A percentile compares a stretch with the other conserved stretches of the same genome.
phyloP scores from a whole-genome alignment of 2,797 vertebrate genomes.

The Brachymystax lenok region DNA sequence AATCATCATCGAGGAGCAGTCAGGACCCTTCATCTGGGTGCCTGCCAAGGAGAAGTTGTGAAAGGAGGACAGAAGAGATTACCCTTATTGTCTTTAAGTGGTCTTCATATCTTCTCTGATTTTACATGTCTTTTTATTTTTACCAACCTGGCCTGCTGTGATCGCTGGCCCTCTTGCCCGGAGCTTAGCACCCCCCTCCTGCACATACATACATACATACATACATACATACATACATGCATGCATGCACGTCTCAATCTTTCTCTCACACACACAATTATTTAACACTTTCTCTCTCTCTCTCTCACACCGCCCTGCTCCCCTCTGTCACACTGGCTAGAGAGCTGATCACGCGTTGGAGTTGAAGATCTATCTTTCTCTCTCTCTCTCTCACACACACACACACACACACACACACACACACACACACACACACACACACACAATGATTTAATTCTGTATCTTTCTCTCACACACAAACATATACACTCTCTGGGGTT shows the following conservation, averaged over 20 bases:
- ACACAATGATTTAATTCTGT: slow-evolving; percentile 34
- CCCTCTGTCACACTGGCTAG: slow-evolving; percentile 42
- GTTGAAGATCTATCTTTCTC: slow-evolving; percentile 62
- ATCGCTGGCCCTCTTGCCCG: slow-evolving; percentile 54
- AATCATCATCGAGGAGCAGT: slow-evolving; percentile 95
- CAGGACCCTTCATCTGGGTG: slow-evolving; percentile 95
- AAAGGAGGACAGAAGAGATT: slow-evolving; percentile 58
- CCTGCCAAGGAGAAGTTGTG: slow-evolving; percentile 95
- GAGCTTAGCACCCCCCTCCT: slow-evolving; percentile 18
- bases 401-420: slow-evolving; percentile 54
- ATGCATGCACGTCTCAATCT: neutral
- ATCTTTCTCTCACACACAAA: neutral
- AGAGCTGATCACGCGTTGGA: neutral
- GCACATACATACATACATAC: slow-evolving; percentile 33
- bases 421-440: slow-evolving; percentile 46
- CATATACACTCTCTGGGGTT: neutral
- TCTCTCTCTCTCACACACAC: slow-evolving; percentile 35
- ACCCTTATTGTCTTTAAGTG: slow-evolving; percentile 11
- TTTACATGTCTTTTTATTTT: slow-evolving; percentile 57
- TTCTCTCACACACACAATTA: neutral
- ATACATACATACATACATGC: slow-evolving; percentile 13
- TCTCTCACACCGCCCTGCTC: slow-evolving; percentile 35
- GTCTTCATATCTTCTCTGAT: slow-evolving; percentile 51
- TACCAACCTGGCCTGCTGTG: slow-evolving; percentile 59
- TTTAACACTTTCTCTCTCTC: neutral